Evolutionary conservation across 2,797 vertebrate species (phyloP).

Genomic region (Vespertilio murinus): DNA sequence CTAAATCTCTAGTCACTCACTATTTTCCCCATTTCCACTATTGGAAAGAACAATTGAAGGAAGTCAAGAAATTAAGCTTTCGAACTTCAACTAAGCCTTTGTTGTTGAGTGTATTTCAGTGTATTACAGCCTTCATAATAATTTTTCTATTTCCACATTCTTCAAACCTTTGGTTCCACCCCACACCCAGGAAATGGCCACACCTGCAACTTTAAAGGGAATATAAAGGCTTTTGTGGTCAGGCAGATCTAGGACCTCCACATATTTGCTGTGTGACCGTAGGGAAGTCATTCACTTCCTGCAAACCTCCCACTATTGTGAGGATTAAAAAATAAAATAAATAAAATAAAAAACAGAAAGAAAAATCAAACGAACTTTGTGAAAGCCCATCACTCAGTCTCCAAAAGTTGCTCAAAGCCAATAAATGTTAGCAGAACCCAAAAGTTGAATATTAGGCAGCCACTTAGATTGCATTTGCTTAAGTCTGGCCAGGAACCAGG

Average conservation of each 20-base stretch:
- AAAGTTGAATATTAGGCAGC: background rate
- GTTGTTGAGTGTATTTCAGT: background rate
- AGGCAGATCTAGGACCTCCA: background rate
- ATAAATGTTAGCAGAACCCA: background rate
- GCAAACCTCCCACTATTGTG: background rate
- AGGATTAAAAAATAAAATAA: background rate
- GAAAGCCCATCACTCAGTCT: background rate
- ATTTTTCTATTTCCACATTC: conserved; percentile 6
- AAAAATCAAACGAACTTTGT: background rate
- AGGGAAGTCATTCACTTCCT: background rate
- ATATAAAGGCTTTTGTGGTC: background rate
- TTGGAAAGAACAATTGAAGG: background rate
- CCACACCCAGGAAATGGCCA: background rate
- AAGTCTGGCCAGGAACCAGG: background rate
- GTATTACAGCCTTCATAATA: background rate
- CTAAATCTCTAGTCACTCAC: background rate
- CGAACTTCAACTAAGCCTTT: background rate
- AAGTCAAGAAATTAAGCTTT: background rate
- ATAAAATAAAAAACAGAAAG: background rate
- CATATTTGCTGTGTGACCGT: background rate
- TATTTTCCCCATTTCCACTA: background rate
- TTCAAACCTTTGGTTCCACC: background rate
- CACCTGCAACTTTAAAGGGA: background rate
- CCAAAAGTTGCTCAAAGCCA: background rate
- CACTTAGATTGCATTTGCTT: background rate